A percentile compares a stretch with the other conserved stretches of the same genome.
Evolutionary conservation across 2,113 vertebrate species (phyloP).

Genomic region (Psammodynastes pulverulentus): DNA sequence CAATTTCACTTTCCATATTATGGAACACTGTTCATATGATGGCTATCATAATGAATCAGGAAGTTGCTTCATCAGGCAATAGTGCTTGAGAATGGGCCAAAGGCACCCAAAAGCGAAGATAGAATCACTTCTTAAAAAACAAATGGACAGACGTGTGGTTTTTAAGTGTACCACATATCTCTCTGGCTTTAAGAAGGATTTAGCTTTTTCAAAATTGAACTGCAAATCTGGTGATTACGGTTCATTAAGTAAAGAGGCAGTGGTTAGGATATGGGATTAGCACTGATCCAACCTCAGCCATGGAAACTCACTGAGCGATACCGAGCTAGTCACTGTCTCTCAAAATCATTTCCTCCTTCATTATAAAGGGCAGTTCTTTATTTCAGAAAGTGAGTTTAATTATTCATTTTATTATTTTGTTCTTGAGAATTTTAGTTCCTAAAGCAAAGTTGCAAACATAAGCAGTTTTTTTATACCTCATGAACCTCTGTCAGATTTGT

Average conservation of each 20-base stretch:
- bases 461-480: background rate
- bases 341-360: background rate
- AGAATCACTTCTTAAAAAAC: background rate
- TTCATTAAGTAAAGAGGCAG: background rate
- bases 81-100: background rate
- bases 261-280: background rate
- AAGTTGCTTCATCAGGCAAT: background rate
- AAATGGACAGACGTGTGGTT: background rate
- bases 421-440: background rate
- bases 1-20: background rate
- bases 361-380: background rate
- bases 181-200: background rate
- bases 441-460: background rate
- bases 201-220: background rate
- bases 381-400: background rate
- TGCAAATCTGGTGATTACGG: background rate
- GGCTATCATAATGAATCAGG: background rate
- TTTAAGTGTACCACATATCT: background rate
- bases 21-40: background rate
- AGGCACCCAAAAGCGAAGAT: background rate
- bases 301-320: background rate
- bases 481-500: background rate
- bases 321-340: background rate
- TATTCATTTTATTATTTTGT: background rate
- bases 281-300: background rate